Conservation (phyloP, 2,797 vertebrate genomes). For the Pogonophryne albipinna region DNA sequence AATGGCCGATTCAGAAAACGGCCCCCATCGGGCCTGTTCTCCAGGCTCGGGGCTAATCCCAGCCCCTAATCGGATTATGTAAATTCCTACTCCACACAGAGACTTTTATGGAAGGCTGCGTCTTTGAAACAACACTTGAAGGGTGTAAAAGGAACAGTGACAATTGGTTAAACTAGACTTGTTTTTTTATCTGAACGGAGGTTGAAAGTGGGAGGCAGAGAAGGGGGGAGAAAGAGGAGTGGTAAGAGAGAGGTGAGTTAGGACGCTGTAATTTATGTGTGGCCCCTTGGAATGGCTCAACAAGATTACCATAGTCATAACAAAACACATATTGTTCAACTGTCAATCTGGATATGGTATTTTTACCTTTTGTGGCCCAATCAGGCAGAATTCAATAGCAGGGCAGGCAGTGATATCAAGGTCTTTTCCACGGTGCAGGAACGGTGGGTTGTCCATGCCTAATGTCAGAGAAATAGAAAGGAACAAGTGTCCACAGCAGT, state of each 20-base stretch:
- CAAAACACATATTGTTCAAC: conserved; percentile 85
- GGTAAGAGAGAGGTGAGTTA: conserved; percentile 67
- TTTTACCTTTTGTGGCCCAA: conserved; percentile 81
- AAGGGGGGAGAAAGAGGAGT: conserved; percentile 28
- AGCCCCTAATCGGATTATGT: conserved; percentile 98
- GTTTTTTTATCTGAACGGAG: conserved; percentile 69
- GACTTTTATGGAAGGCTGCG: conserved; percentile 86
- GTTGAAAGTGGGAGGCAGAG: conserved; percentile 76
- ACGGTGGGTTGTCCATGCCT: conserved; percentile 69
- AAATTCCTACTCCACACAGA: conserved; percentile 94
- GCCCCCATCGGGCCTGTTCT: conserved; percentile 91
- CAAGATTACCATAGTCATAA: conserved; percentile 86
- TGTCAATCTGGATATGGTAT: conserved; percentile 84
- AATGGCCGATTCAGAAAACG: conserved; percentile 92
- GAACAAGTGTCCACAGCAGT: conserved; percentile 71
- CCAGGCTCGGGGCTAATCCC: conserved; percentile 91
- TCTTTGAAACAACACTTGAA: conserved; percentile 90
- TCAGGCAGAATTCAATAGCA: conserved; percentile 71
- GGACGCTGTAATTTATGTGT: conserved; percentile 82
- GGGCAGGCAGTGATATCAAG: conserved; percentile 69
- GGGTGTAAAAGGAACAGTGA: conserved; percentile 84
- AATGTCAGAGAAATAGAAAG: conserved; percentile 71
- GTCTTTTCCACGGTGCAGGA: conserved; percentile 54
- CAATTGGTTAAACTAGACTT: conserved; percentile 87
- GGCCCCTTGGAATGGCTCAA: conserved; percentile 82